Evolutionary conservation across 1,140 invertebrate species (phyloP), one percentile per base, ranked within the genome.

Genomic region (Aphidius ervi): DNA sequence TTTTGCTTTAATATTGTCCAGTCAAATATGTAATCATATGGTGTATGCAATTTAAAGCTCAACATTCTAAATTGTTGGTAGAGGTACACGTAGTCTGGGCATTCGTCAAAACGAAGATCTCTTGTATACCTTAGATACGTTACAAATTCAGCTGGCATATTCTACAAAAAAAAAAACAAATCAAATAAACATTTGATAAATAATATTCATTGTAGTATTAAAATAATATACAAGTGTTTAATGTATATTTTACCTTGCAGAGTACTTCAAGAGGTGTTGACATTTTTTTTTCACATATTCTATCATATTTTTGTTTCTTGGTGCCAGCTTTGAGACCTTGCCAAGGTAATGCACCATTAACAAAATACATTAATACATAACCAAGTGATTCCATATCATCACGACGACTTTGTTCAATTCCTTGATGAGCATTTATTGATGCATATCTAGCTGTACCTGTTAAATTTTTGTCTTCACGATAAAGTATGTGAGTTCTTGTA

Each of bases 1-100:
- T 94, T 96, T 78, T 98, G 95, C 76, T 98, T 97, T 71, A 99
- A 83, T 90, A 98, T 93, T 64, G 96, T 99, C 98, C 98, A 99
- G 81, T 99, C 97, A 82, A 99, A 99, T 65, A 93, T 95, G 82
- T 99, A 99, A 82, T 99, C 97, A 80, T 99, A 98, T 81, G 97
- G 95, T 81, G 98, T 95, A 82, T 98, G 99, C 68, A 99, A 86
- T 64, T 97, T 99, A 73, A 97, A 91, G 86, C 99, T 99, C 72
- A 99, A 86, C 77, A 99, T 99, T 71, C 97, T 91, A 84, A 97
- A 98, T 73, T 97, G 78, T 81, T 98, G 95, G 74, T 95, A 87
- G 59, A 98, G 86, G 83, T 98, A 98, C 94, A 97, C 97, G 80
- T 99, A 99, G 78, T 99, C 96, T 20, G 96, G 96, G 56, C 89